Conservation (phyloP, 2,797 vertebrate species). For the Oreortyx pictus region DNA sequence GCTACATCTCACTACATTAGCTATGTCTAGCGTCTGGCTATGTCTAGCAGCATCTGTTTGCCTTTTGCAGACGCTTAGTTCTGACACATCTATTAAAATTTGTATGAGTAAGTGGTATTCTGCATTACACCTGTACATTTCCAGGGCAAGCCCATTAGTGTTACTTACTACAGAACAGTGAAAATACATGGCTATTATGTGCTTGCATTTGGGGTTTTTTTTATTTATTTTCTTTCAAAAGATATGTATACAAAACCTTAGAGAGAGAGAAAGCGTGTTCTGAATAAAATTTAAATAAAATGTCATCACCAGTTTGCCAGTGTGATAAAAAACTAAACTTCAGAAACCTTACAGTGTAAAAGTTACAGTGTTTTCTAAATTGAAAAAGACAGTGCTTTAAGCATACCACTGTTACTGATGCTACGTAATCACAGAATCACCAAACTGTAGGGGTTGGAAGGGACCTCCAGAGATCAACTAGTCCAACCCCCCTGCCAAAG, state of each 20-base stretch:
- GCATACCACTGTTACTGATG: not conserved
- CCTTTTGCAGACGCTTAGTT: slow-evolving; percentile 11
- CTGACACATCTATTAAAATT: slow-evolving; percentile 26
- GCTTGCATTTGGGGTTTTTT: not conserved
- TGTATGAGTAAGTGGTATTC: not conserved
- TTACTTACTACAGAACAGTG: not conserved
- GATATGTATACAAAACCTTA: not conserved
- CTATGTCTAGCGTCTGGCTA: not conserved
- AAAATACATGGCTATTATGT: not conserved
- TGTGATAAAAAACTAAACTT: not conserved
- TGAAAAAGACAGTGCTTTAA: not conserved
- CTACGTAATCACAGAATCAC: not conserved
- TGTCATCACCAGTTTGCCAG: not conserved
- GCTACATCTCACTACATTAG: not conserved
- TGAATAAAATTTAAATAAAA: not conserved
- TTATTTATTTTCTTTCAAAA: not conserved
- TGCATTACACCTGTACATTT: not conserved
- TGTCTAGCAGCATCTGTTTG: not conserved
- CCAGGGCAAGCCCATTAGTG: not conserved
- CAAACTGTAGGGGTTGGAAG: no score
- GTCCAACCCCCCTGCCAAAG: no score
- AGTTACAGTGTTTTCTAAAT: not conserved
- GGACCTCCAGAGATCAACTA: no score
- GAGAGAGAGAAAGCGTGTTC: not conserved
- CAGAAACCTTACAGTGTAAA: not conserved